These are phyloP conservation scores for Nomada goodeniana DNA, from an alignment of 2,888 invertebrate species.

Conservation along the genomic window DNA sequence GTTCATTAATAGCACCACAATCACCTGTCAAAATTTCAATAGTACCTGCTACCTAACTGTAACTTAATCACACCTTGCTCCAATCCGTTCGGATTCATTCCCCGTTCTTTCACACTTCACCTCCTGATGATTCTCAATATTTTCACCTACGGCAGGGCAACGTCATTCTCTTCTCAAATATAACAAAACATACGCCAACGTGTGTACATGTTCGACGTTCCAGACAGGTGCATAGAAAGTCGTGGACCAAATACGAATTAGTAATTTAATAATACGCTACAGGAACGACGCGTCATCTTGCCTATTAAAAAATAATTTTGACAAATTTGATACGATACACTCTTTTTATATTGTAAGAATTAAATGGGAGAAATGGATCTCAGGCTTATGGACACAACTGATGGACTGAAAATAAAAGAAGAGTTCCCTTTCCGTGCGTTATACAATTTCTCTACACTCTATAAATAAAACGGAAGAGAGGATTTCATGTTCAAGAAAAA, in stretches of 20 bases:
- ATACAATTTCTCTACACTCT: too few species aligned
- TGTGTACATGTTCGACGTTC: too few species aligned
- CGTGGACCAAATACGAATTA: too few species aligned
- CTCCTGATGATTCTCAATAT: conserved; percentile 32
- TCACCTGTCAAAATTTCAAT: conserved; percentile 58
- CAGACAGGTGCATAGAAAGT: too few species aligned
- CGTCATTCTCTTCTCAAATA: conserved; percentile 35
- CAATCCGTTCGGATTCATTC: conserved; percentile 37
- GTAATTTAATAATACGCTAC: too few species aligned
- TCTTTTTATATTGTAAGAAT: not conserved
- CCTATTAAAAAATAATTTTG: not conserved
- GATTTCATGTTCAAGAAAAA: too few species aligned
- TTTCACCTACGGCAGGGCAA: conserved; percentile 46
- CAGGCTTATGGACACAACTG: too few species aligned
- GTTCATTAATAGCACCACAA: conserved; percentile 59
- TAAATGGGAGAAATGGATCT: too few species aligned
- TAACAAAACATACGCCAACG: not conserved
- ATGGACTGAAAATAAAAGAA: too few species aligned
- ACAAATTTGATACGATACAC: not conserved
- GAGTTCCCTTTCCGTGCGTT: too few species aligned
- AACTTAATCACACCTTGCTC: conserved; percentile 63
- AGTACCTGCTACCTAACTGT: conserved; percentile 64
- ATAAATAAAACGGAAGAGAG: too few species aligned
- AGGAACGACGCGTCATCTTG: not conserved
- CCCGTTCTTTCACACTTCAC: conserved; percentile 14